phyloP scores from a whole-genome alignment of 2,797 vertebrate genomes.

The Helicolenus hilgendorfi region DNA sequence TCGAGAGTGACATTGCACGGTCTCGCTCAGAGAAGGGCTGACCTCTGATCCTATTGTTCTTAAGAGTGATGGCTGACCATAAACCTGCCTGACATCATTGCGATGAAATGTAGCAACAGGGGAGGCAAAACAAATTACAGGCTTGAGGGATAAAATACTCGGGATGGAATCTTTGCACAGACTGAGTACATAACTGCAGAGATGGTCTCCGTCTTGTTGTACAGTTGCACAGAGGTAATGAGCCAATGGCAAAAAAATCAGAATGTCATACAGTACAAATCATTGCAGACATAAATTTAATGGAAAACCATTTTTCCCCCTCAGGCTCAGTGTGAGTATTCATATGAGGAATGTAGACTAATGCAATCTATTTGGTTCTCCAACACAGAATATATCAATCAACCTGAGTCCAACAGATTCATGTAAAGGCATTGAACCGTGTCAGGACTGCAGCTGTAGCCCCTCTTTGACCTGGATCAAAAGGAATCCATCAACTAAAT shows the following conservation, averaged over 20 bases:
- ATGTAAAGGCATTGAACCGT: background rate
- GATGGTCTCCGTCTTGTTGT: conserved; percentile 27
- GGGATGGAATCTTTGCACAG: conserved; percentile 41
- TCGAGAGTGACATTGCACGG: conserved; percentile 67
- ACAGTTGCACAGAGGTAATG: conserved; percentile 30
- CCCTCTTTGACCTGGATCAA: conserved; percentile 4
- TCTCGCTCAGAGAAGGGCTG: conserved; percentile 36
- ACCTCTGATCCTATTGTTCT: conserved; percentile 84
- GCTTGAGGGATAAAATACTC: conserved; percentile 54
- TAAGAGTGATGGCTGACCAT: conserved; percentile 82
- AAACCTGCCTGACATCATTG: conserved; percentile 80
- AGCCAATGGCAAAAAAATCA: conserved; percentile 17
- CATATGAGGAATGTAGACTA: conserved; percentile 11
- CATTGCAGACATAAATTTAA: conserved; percentile 41
- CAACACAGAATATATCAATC: conserved; percentile 19
- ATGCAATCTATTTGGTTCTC: background rate
- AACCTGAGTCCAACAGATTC: background rate
- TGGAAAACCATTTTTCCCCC: background rate
- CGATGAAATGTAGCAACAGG: conserved; percentile 76
- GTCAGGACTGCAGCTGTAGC: conserved; percentile 1
- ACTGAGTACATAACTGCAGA: conserved; percentile 13
- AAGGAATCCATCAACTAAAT: conserved; percentile 1
- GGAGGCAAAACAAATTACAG: conserved; percentile 74
- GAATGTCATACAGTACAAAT: conserved; percentile 44
- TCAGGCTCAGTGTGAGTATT: conserved; percentile 6